Percentiles rank a stretch among this genome's conserved stretches.
These are phyloP conservation scores for Rhipidura dahli DNA, from an alignment of 2,113 vertebrate species.

Conservation along the genomic window DNA sequence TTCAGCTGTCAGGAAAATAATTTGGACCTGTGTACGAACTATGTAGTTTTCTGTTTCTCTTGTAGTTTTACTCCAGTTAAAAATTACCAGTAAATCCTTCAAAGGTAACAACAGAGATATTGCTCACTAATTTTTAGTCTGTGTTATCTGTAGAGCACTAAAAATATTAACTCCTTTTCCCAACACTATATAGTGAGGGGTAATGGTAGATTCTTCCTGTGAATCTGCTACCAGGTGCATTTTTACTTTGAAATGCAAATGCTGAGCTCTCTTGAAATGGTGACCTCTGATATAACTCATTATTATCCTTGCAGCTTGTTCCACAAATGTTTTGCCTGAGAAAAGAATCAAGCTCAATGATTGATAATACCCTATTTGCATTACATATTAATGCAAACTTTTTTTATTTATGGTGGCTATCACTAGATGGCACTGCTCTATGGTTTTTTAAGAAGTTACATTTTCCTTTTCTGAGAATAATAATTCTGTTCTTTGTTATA, in stretches of 20 bases:
- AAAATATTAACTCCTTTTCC: neutral
- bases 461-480: neutral
- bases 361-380: neutral
- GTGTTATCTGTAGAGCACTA: neutral
- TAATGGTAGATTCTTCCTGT: neutral
- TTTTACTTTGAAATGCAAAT: neutral
- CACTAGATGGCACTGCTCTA: constrained; percentile 53
- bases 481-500: neutral
- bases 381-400: neutral
- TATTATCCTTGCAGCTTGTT: neutral
- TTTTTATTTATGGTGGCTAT: constrained; percentile 13
- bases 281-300: neutral
- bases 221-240: neutral
- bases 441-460: neutral
- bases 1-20: neutral
- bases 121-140: neutral
- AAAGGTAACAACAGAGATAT: neutral
- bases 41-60: neutral
- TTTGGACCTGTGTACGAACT: neutral
- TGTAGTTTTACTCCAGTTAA: neutral
- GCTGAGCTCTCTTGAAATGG: neutral
- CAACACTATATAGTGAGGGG: neutral
- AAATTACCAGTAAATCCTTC: neutral
- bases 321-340: neutral
- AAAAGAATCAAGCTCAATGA: neutral